Evolutionary conservation across 2,113 vertebrate species (phyloP).

Genomic region (Phycodurus eques): DNA sequence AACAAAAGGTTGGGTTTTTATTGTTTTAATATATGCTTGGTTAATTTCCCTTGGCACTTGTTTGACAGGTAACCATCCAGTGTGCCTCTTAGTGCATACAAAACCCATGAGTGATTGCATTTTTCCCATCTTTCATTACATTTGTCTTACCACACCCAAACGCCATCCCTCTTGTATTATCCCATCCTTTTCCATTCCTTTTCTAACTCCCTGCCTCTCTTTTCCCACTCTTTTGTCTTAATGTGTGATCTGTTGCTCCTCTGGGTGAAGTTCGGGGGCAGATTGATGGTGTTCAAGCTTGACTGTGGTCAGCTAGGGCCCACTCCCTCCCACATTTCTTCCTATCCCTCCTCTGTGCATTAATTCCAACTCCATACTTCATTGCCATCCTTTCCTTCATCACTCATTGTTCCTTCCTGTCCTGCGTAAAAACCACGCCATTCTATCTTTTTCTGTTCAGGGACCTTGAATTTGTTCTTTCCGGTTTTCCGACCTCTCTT

Average conservation of each 20-base stretch:
- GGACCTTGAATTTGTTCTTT: slow-evolving; percentile 25
- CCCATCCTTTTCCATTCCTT: slow-evolving; percentile 5
- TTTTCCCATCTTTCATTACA: slow-evolving; percentile 3
- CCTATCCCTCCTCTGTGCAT: slow-evolving; percentile 28
- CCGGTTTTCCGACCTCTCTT: slow-evolving; percentile 7
- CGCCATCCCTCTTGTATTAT: slow-evolving; percentile 4
- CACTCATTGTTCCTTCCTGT: slow-evolving; percentile 19
- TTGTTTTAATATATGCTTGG: background rate
- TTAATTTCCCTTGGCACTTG: background rate
- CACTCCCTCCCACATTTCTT: slow-evolving; percentile 32
- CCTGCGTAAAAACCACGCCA: slow-evolving; percentile 16
- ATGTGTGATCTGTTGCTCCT: slow-evolving; percentile 55
- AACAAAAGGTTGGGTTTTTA: background rate
- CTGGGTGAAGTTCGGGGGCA: slow-evolving; percentile 39
- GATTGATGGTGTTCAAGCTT: slow-evolving; percentile 46
- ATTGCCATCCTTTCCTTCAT: slow-evolving; percentile 27
- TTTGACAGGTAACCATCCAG: background rate
- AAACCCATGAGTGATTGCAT: background rate
- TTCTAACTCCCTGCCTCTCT: slow-evolving; percentile 16
- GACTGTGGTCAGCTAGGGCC: slow-evolving; percentile 36
- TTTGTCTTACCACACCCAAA: slow-evolving; percentile 8
- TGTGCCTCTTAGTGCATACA: background rate
- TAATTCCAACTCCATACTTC: slow-evolving; percentile 20
- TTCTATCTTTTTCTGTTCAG: slow-evolving; percentile 4
- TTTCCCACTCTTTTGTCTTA: slow-evolving; percentile 29